A percentile compares a stretch with the other conserved stretches of the same genome.
phyloP scores from a whole-genome alignment of 2,888 invertebrate genomes.

The Drosophila anomelani region DNA sequence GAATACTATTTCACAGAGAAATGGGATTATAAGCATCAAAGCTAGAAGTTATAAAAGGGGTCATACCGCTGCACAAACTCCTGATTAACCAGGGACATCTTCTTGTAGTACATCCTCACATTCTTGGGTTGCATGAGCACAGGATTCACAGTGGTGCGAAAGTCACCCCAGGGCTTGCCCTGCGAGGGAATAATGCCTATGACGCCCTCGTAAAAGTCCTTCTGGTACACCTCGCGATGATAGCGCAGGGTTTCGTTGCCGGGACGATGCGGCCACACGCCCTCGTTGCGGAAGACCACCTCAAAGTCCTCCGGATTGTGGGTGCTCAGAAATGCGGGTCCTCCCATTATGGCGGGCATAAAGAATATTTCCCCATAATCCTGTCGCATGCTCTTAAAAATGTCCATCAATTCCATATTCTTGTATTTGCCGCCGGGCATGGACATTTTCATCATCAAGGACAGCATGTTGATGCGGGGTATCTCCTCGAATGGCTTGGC shows the following conservation, averaged over 20 bases:
- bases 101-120: constrained; percentile 85
- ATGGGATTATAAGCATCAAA: no score
- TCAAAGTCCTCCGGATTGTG: constrained; percentile 86
- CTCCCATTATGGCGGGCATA: constrained; percentile 80
- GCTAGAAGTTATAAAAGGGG: no score
- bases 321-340: constrained; percentile 78
- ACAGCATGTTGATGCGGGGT: constrained; percentile 53
- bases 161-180: constrained; percentile 87
- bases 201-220: constrained; percentile 65
- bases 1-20: constrained; percentile 40
- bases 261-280: constrained; percentile 84
- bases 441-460: constrained; percentile 33
- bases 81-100: constrained; percentile 85
- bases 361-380: constrained; percentile 83
- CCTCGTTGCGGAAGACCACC: constrained; percentile 85
- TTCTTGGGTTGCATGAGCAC: constrained; percentile 87
- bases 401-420: constrained; percentile 52
- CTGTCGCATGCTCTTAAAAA: constrained; percentile 52
- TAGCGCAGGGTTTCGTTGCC: constrained; percentile 82
- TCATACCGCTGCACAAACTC: constrained; percentile 72
- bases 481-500: constrained; percentile 67
- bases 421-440: constrained; percentile 73
- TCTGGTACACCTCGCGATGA: constrained; percentile 79
- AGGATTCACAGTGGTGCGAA: constrained; percentile 88
- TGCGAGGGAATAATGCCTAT: constrained; percentile 69